A percentile compares a stretch with the other conserved stretches of the same genome.
Conservation (phyloP, 1,140 invertebrate genomes). For the Psix sp. region DNA sequence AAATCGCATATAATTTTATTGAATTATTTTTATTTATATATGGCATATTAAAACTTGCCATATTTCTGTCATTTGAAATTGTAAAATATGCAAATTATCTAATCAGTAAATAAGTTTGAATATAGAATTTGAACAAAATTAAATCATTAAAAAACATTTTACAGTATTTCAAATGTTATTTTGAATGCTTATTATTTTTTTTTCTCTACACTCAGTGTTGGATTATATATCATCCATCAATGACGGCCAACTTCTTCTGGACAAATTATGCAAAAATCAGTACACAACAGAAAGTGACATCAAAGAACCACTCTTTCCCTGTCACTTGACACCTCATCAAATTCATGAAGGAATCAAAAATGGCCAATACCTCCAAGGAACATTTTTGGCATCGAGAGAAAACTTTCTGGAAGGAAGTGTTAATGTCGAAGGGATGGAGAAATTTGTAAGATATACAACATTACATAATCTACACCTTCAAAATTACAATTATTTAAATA, state of each 20-base stretch:
- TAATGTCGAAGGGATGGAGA: conserved; percentile 86
- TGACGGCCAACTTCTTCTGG: conserved; percentile 81
- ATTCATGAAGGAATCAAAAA: conserved; percentile 88
- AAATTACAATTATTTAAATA: neutral
- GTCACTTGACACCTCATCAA: conserved; percentile 87
- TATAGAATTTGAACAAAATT: too few relatives aligned
- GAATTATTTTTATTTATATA: too few relatives aligned
- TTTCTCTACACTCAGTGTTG: conserved; percentile 66
- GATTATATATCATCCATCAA: conserved; percentile 72
- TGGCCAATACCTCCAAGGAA: conserved; percentile 89
- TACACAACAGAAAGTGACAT: conserved; percentile 80
- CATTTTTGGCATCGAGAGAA: conserved; percentile 89
- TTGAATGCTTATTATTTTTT: conserved; percentile 29
- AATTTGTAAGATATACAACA: conserved; percentile 79
- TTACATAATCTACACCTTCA: conserved; percentile 10
- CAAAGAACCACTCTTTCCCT: conserved; percentile 86
- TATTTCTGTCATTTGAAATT: too few relatives aligned
- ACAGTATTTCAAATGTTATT: conserved; percentile 10
- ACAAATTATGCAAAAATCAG: conserved; percentile 86
- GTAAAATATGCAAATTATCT: too few relatives aligned
- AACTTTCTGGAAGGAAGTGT: conserved; percentile 97
- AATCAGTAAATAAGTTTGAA: too few relatives aligned
- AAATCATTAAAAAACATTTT: neutral
- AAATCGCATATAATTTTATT: too few relatives aligned
- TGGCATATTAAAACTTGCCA: too few relatives aligned